Evolutionary conservation across 2,888 invertebrate species (phyloP).

Genomic region (Nephrocerus scutellatus): DNA sequence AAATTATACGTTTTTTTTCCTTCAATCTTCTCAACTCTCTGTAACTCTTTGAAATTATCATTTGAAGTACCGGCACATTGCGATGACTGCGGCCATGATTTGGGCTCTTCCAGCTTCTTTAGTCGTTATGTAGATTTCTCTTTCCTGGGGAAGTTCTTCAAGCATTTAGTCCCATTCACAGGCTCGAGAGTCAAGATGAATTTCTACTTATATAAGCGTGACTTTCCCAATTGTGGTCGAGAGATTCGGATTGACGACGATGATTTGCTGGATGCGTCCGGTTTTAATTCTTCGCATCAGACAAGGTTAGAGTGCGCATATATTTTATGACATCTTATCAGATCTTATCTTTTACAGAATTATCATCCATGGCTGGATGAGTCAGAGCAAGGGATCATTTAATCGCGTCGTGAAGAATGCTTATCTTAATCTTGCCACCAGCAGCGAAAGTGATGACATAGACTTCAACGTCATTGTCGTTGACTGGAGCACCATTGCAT

Average conservation of each 20-base stretch:
- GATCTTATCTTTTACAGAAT: slow-evolving; percentile 21
- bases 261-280: slow-evolving; percentile 24
- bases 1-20: no score
- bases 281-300: slow-evolving; percentile 34
- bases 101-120: slow-evolving; percentile 28
- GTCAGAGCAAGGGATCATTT: slow-evolving; percentile 35
- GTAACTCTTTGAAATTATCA: no score
- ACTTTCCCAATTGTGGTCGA: slow-evolving; percentile 32
- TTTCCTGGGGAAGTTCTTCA: slow-evolving; percentile 39
- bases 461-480: slow-evolving; percentile 37
- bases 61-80: slow-evolving; percentile 9
- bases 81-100: slow-evolving; percentile 33
- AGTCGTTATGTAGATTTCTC: slow-evolving; percentile 32
- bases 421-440: slow-evolving; percentile 31
- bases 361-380: slow-evolving; percentile 43
- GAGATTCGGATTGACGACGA: slow-evolving; percentile 26
- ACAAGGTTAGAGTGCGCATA: slow-evolving; percentile 26
- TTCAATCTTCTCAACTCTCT: no score
- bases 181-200: slow-evolving; percentile 28
- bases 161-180: slow-evolving; percentile 36
- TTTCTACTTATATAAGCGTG: slow-evolving; percentile 33
- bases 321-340: neutral
- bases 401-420: slow-evolving; percentile 37
- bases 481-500: slow-evolving; percentile 40
- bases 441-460: no score